Conservation (phyloP, 2,888 invertebrate species). For the Ischnura elegans region DNA sequence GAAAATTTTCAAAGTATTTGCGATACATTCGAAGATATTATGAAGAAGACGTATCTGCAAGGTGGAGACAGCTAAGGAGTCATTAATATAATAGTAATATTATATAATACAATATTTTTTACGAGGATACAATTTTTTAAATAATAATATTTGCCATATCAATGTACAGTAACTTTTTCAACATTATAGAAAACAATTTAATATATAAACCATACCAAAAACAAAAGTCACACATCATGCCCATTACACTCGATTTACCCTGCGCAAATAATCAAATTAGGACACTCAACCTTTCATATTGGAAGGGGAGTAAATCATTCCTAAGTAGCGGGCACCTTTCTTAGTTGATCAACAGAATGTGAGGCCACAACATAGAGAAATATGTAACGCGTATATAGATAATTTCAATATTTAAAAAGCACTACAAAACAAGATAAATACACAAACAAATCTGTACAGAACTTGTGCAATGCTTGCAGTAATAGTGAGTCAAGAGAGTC, state of each 20-base stretch:
- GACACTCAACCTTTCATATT: conserved; percentile 2
- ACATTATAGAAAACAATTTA: conserved; percentile 57
- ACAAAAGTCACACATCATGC: conserved; percentile 39
- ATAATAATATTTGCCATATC: conserved; percentile 19
- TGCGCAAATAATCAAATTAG: conserved; percentile 45
- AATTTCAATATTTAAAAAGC: conserved; percentile 32
- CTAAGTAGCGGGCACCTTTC: background rate
- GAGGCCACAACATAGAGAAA: conserved; percentile 34
- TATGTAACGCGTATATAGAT: conserved; percentile 32
- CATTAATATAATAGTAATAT: background rate
- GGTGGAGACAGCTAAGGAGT: too few species aligned
- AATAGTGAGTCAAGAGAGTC: background rate
- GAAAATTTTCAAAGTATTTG: too few species aligned
- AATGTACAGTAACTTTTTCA: conserved; percentile 52
- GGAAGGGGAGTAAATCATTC: conserved; percentile 17
- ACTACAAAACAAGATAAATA: conserved; percentile 54
- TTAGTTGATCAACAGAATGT: conserved; percentile 17
- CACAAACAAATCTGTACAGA: conserved; percentile 57
- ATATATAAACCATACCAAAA: conserved; percentile 58
- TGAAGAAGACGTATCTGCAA: too few species aligned
- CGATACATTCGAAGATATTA: too few species aligned
- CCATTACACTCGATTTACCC: conserved; percentile 47
- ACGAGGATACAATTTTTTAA: conserved; percentile 32
- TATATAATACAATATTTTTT: conserved; percentile 28
- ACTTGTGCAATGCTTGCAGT: conserved; percentile 56